Evolutionary conservation across 2,888 invertebrate species (phyloP).

Genomic region (Apoda limacodes): DNA sequence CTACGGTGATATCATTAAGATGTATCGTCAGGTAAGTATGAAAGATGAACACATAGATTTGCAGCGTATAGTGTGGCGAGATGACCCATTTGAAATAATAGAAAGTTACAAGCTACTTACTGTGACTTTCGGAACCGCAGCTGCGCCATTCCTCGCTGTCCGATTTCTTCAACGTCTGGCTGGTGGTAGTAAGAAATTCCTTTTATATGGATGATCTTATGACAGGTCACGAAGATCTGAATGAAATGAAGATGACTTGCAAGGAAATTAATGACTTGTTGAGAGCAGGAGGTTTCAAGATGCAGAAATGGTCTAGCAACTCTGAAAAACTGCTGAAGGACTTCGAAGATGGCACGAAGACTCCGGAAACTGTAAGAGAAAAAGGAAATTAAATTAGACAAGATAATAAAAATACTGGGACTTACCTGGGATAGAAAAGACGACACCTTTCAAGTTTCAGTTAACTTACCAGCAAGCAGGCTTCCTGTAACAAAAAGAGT

Average conservation of each 20-base stretch:
- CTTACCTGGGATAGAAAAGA: too few species aligned
- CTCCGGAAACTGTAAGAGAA: constrained; percentile 6
- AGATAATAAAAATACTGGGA: too few species aligned
- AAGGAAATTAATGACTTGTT: constrained; percentile 19
- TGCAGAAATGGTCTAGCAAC: constrained; percentile 25
- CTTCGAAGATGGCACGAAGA: too few species aligned
- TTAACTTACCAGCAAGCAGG: too few species aligned
- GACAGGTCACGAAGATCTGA: constrained; percentile 19
- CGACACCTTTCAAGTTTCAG: too few species aligned
- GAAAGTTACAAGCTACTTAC: too few species aligned
- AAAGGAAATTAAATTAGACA: constrained; percentile 9
- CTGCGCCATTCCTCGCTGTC: constrained; percentile 25
- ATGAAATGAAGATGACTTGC: constrained; percentile 11
- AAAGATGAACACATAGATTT: constrained; percentile 18
- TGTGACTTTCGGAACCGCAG: too few species aligned
- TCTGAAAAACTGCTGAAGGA: too few species aligned
- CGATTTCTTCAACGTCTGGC: constrained; percentile 22
- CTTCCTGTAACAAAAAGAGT: too few species aligned
- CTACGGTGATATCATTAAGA: constrained; percentile 22
- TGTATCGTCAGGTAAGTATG: constrained; percentile 23
- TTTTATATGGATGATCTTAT: too few species aligned
- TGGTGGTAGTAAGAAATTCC: constrained; percentile 8
- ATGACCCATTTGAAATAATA: constrained; percentile 1
- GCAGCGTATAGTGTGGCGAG: constrained; percentile 16
- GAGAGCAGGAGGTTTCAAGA: constrained; percentile 23